These are phyloP conservation scores for Rissa tridactyla DNA, from an alignment of 2,113 vertebrate genomes.

Conservation along the genomic window DNA sequence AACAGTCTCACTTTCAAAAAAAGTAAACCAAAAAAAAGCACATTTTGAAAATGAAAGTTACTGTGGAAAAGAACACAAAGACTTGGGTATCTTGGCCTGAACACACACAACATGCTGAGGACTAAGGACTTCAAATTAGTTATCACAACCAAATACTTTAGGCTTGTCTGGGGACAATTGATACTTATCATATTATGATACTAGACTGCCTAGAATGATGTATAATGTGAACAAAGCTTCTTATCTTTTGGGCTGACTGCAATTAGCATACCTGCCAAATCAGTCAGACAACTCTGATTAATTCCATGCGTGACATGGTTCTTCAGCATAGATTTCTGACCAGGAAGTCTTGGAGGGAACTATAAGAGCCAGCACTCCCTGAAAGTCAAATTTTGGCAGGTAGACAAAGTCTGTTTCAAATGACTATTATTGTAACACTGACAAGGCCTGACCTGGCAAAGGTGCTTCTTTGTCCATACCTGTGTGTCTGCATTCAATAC, in stretches of 20 bases:
- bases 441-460: background rate
- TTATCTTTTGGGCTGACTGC: background rate
- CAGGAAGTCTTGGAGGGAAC: background rate
- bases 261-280: background rate
- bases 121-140: background rate
- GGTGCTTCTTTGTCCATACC: slow-evolving; percentile 67
- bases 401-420: background rate
- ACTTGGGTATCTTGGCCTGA: background rate
- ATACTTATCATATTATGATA: background rate
- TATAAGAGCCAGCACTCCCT: background rate
- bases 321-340: background rate
- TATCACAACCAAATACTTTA: background rate
- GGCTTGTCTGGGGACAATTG: background rate
- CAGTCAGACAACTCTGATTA: background rate
- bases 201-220: background rate
- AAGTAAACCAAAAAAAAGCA: background rate
- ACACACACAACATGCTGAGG: background rate
- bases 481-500: slow-evolving; percentile 90
- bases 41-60: background rate
- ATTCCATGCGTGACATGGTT: background rate
- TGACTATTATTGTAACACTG: background rate
- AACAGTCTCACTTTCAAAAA: background rate
- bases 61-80: background rate
- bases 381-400: background rate
- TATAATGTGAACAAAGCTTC: background rate